Conservation (phyloP, 2,888 invertebrate genomes). For the Aleiodes testaceus region DNA sequence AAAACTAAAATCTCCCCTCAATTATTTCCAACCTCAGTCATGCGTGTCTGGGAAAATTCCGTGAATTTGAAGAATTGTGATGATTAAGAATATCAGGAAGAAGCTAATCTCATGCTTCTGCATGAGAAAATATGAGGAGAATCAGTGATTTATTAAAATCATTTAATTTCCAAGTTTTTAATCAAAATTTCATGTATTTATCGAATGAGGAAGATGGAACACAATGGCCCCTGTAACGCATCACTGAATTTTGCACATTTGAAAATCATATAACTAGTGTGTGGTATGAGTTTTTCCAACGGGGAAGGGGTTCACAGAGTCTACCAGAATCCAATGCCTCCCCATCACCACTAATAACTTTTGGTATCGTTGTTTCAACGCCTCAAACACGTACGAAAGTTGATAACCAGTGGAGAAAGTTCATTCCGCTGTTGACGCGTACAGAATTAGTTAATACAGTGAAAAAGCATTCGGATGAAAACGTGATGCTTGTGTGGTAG, state of each 20-base stretch:
- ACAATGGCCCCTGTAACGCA: conserved; percentile 21
- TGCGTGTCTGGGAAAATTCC: too few relatives aligned
- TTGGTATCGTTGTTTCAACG: conserved; percentile 32
- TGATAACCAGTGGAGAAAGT: conserved; percentile 69
- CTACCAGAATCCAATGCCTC: conserved; percentile 23
- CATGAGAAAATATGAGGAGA: background rate
- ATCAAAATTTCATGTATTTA: background rate
- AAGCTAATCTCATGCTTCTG: too few relatives aligned
- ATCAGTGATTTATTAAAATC: background rate
- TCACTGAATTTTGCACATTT: conserved; percentile 11
- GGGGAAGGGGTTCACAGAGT: background rate
- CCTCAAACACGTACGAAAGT: conserved; percentile 69
- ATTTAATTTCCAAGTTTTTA: conserved; percentile 16
- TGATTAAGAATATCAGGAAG: too few relatives aligned
- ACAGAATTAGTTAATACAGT: conserved; percentile 66
- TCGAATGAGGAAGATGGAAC: conserved; percentile 1
- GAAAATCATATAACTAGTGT: background rate
- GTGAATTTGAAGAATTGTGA: too few relatives aligned
- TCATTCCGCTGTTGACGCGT: conserved; percentile 69
- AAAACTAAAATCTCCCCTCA: conserved; percentile 44
- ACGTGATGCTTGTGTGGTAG: conserved; percentile 1
- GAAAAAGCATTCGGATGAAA: conserved; percentile 27
- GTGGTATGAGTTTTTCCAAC: background rate
- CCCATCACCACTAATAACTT: conserved; percentile 32
- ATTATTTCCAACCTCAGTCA: conserved; percentile 50